Percentiles rank a stretch among this genome's conserved stretches.
Evolutionary conservation across 1,140 invertebrate species (phyloP).

Genomic region (Drosophila pandora): DNA sequence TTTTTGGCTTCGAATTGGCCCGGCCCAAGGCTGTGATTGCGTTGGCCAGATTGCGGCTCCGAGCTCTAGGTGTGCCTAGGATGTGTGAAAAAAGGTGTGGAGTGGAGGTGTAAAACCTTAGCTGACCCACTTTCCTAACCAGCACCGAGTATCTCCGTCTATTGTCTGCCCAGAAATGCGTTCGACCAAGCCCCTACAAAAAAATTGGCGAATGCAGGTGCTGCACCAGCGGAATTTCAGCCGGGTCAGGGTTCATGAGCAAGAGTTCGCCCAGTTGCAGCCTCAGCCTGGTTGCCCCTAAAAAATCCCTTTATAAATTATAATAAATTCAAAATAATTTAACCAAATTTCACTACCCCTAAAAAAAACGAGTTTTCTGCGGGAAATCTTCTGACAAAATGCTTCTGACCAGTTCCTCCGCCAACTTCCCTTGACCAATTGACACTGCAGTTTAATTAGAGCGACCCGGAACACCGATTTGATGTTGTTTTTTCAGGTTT

Average conservation of each 20-base stretch:
- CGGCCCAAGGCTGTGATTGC: slow-evolving; percentile 50
- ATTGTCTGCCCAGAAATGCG: slow-evolving; percentile 49
- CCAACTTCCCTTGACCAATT: slow-evolving; percentile 51
- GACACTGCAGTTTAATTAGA: slow-evolving; percentile 80
- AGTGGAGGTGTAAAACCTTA: slow-evolving; percentile 52
- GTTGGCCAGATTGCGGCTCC: slow-evolving; percentile 43
- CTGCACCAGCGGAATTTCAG: slow-evolving; percentile 32
- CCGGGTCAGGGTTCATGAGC: slow-evolving; percentile 38
- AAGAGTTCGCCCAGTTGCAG: slow-evolving; percentile 31
- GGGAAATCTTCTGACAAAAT: slow-evolving; percentile 4
- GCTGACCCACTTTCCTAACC: slow-evolving; percentile 51
- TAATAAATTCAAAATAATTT: slow-evolving; percentile 34
- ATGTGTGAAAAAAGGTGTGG: slow-evolving; percentile 52
- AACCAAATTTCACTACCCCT: slow-evolving; percentile 31
- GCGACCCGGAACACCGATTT: slow-evolving; percentile 69
- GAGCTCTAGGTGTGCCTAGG: slow-evolving; percentile 58
- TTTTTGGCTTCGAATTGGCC: slow-evolving; percentile 32
- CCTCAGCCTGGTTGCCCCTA: not conserved
- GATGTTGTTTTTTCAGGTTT: slow-evolving; percentile 69
- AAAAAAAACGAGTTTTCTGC: slow-evolving; percentile 44
- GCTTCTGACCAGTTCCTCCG: slow-evolving; percentile 45
- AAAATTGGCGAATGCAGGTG: slow-evolving; percentile 36
- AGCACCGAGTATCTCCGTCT: slow-evolving; percentile 27
- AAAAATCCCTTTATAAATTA: slow-evolving; percentile 34
- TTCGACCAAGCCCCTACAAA: slow-evolving; percentile 34